Conservation (phyloP, 2,113 vertebrate species). For the Corvus moneduloides region DNA sequence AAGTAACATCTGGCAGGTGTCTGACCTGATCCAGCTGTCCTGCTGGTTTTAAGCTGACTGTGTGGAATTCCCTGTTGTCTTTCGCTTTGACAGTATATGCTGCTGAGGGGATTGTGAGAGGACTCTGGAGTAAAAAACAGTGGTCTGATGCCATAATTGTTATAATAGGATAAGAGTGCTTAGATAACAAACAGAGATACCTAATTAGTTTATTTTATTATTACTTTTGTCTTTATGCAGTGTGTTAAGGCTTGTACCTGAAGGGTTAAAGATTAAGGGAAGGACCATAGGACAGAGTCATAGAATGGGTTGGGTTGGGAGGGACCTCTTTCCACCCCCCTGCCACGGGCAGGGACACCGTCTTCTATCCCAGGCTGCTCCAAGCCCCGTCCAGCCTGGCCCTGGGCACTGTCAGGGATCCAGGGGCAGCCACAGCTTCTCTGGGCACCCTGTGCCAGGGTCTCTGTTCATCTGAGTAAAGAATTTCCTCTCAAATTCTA, state of each 20-base stretch:
- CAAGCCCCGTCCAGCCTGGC: neutral
- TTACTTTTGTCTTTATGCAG: neutral
- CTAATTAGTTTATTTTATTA: neutral
- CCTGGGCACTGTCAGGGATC: neutral
- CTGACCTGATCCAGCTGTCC: neutral
- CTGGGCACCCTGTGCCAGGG: neutral
- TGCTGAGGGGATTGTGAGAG: neutral
- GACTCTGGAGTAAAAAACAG: neutral
- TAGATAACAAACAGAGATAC: neutral
- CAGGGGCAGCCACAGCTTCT: neutral
- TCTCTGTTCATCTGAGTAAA: neutral
- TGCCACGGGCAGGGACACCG: neutral
- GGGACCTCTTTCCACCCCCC: rapidly evolving
- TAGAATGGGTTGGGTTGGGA: neutral
- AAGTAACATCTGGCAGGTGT: rapidly evolving
- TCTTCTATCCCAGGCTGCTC: rapidly evolving
- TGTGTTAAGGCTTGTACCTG: neutral
- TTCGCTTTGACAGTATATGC: neutral
- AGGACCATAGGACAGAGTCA: neutral
- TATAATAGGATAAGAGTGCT: neutral
- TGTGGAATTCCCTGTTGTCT: neutral
- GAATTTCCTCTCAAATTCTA: neutral
- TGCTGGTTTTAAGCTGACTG: neutral
- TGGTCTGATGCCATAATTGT: neutral
- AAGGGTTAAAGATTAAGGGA: neutral